Percentiles rank a stretch among this genome's conserved stretches.
phyloP scores from a whole-genome alignment of 2,113 vertebrate genomes.

The Rostratula benghalensis region DNA sequence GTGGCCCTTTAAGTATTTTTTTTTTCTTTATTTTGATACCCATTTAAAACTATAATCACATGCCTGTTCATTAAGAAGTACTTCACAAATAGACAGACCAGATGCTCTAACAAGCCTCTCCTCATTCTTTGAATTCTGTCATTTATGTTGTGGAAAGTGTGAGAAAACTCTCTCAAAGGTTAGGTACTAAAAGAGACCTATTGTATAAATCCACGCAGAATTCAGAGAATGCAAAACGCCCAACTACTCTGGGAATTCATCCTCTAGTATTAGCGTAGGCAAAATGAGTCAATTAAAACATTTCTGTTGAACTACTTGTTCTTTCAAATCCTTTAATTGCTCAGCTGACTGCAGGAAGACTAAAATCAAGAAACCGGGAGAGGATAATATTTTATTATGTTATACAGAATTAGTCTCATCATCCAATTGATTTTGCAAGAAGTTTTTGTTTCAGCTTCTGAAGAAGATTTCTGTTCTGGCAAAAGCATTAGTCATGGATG shows the following conservation, averaged over 20 bases:
- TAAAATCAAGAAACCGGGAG: neutral
- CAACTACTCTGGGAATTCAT: constrained; percentile 16
- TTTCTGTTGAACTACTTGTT: constrained; percentile 31
- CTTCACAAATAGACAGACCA: neutral
- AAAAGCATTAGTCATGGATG: neutral
- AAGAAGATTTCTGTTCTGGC: neutral
- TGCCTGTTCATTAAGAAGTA: neutral
- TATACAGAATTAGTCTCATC: neutral
- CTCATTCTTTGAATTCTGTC: neutral
- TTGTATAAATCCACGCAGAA: constrained; percentile 49
- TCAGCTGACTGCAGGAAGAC: neutral
- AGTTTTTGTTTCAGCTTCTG: constrained; percentile 9
- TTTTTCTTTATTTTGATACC: neutral
- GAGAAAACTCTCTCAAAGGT: constrained; percentile 21
- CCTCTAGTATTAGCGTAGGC: constrained; percentile 17
- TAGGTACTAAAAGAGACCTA: constrained; percentile 17
- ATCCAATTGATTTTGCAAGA: neutral
- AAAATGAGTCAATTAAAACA: constrained; percentile 48
- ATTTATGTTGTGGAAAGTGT: neutral
- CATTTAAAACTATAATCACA: constrained; percentile 2
- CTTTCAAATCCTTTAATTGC: constrained; percentile 30
- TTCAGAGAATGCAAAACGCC: constrained; percentile 30
- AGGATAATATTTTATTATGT: neutral
- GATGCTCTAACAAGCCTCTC: neutral
- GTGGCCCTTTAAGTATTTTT: neutral